Evolutionary conservation across 2,797 vertebrate species (phyloP), one percentile per base, ranked within the genome.

Genomic region (Diplodus sargus): DNA sequence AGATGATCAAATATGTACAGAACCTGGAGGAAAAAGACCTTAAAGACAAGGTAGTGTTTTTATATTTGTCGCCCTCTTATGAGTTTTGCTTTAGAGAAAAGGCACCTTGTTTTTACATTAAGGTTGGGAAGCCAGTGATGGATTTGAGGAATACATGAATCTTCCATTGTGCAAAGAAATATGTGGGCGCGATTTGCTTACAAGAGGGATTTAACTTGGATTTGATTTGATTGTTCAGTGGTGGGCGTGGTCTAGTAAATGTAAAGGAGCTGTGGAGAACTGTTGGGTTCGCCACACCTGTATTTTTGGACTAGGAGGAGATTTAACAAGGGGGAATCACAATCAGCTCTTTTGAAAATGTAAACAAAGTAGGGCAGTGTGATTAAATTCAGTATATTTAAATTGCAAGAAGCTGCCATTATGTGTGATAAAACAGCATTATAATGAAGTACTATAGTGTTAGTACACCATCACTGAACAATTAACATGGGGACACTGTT

Each of bases 21-120:
- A 98, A 97, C 61, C 96, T 99, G 74, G 98, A 99, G 89, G 98
- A 99, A 88, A 99, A 99, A 90, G 98, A 99, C 91, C 95, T 99
- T 17, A 99, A 99, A 94, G 98, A 99, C 93, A 99, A 99, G 97
- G 98, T 99, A 94, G 65, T 1, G 2, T 51, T 78, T n/a, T n/a
- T 23, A 3, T 13, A 34, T 72, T 28, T 20, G 28, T 25, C 16
- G 14, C 16, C 5, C 18, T 61, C 3, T 23, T 25, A 20, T 17
- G 3, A 15, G 47, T 52, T 59, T 47, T 48, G 6, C 17, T 25
- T 23, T 12, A 13, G 23, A 47, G 9, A n/a, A 34, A 59, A 25
- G 7, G 3, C 11, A 20, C 4, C 23, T 62, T 47, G 47, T 68
- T 30, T 14, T 15, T 67, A 14, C n/a, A 20, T 39, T 58, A 3